A percentile compares a stretch with the other conserved stretches of the same genome.
Conservation (phyloP, 1,140 invertebrate genomes). For the Scylla paramamosain region DNA sequence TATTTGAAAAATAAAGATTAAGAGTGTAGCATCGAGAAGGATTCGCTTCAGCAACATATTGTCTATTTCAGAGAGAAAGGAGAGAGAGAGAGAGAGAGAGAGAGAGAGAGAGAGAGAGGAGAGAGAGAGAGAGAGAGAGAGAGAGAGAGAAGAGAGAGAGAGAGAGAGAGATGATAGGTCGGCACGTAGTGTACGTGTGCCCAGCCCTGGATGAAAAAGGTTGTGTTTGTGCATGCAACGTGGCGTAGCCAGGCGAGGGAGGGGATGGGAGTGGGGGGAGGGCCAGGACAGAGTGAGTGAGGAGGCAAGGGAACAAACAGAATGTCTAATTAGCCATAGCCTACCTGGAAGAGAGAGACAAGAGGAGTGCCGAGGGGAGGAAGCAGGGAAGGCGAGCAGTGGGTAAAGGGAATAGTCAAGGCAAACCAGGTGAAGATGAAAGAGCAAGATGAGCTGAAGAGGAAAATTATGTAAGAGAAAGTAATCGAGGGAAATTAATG, state of each 20-base stretch:
- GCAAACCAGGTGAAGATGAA: background rate
- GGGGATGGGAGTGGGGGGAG: background rate
- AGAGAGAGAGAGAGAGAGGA: constrained; percentile 3
- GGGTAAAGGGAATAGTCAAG: background rate
- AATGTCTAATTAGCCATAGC: background rate
- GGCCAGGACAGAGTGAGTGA: no score
- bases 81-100: constrained; percentile 3
- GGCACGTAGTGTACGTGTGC: no score
- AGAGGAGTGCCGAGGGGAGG: no score
- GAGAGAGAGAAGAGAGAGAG: background rate
- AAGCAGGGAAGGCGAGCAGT: background rate
- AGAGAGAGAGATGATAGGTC: background rate
- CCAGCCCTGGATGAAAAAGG: no score
- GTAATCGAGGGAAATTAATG: no score
- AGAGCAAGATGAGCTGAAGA: no score
- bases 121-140: constrained; percentile 3
- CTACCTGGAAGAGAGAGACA: background rate
- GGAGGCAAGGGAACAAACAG: background rate
- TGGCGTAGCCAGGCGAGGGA: no score
- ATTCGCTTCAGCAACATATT: no score
- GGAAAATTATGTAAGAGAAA: no score
- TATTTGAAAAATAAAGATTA: no score
- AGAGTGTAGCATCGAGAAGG: no score
- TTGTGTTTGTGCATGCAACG: no score
- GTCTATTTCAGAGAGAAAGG: background rate